Evolutionary conservation across 2,797 vertebrate genomes (phyloP).

Genomic region (Mastacembelus armatus): DNA sequence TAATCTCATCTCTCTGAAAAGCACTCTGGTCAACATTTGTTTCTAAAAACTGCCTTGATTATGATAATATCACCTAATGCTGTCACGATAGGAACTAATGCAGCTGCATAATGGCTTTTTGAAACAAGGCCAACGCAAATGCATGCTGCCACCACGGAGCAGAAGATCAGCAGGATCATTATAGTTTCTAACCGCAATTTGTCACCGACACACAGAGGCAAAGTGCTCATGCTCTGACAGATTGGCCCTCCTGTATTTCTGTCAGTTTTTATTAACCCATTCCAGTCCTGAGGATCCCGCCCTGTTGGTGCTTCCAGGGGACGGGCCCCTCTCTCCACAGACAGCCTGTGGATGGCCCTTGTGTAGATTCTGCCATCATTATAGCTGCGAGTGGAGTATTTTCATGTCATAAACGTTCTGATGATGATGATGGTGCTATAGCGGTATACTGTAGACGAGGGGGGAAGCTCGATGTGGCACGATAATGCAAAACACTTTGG

Average conservation of each 20-base stretch:
- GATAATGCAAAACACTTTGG: slow-evolving; percentile 50
- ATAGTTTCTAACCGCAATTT: slow-evolving; percentile 7
- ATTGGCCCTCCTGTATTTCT: slow-evolving; percentile 29
- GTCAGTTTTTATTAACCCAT: no score
- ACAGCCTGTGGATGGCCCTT: slow-evolving; percentile 33
- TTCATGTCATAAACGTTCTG: slow-evolving; percentile 23
- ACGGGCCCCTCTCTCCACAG: slow-evolving; percentile 33
- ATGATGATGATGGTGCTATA: slow-evolving; percentile 26
- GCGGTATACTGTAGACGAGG: slow-evolving; percentile 24
- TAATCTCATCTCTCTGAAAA: no score
- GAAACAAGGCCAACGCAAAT: no score
- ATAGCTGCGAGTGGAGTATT: slow-evolving; percentile 33
- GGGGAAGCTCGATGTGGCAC: slow-evolving; percentile 58
- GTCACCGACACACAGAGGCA: no score
- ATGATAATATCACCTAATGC: no score
- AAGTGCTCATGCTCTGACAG: slow-evolving; percentile 22
- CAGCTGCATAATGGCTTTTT: no score
- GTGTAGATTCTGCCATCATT: slow-evolving; percentile 26
- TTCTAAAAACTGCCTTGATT: no score
- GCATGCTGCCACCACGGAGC: no score
- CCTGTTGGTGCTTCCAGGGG: slow-evolving; percentile 21
- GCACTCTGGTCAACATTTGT: no score
- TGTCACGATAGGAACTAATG: no score
- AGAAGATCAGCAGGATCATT: slow-evolving; percentile 3
- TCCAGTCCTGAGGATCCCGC: slow-evolving; percentile 30